Evolutionary conservation across 2,888 invertebrate genomes (phyloP).

Genomic region (Calephelis perditalis): DNA sequence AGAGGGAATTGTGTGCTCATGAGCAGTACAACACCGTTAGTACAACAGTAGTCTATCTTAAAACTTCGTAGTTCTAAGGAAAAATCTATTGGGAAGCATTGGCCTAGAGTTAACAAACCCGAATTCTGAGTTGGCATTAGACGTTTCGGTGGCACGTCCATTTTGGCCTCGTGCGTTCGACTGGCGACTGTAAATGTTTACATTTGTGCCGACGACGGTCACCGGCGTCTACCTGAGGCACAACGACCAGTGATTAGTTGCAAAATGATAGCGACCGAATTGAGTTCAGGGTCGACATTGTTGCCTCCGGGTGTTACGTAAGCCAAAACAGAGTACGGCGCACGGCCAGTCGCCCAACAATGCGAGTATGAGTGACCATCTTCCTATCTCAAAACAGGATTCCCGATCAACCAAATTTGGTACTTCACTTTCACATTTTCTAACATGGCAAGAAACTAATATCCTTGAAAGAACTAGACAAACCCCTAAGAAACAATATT

Average conservation of each 20-base stretch:
- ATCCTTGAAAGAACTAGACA: no score
- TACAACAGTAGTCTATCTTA: no score
- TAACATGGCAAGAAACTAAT: no score
- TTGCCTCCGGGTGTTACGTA: slow-evolving; percentile 73
- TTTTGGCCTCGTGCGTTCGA: slow-evolving; percentile 62
- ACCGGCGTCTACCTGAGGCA: slow-evolving; percentile 43
- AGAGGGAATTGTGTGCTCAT: no score
- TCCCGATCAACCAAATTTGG: no score
- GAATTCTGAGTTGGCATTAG: neutral
- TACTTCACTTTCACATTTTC: no score
- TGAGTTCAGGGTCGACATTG: slow-evolving; percentile 72
- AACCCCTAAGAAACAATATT: no score
- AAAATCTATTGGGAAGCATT: no score
- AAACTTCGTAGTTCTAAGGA: no score
- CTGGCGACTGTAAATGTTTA: slow-evolving; percentile 74
- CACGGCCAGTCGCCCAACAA: slow-evolving; percentile 14
- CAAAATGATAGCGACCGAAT: slow-evolving; percentile 72
- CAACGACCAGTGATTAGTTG: slow-evolving; percentile 67
- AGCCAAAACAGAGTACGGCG: slow-evolving; percentile 30
- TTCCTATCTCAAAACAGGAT: no score
- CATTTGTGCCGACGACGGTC: slow-evolving; percentile 66
- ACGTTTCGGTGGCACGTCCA: slow-evolving; percentile 52
- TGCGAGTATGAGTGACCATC: slow-evolving; percentile 3
- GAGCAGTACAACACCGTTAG: no score
- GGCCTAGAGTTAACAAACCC: no score